Conservation (phyloP, 2,113 vertebrate genomes). For the Phylloscopus trochilus region DNA sequence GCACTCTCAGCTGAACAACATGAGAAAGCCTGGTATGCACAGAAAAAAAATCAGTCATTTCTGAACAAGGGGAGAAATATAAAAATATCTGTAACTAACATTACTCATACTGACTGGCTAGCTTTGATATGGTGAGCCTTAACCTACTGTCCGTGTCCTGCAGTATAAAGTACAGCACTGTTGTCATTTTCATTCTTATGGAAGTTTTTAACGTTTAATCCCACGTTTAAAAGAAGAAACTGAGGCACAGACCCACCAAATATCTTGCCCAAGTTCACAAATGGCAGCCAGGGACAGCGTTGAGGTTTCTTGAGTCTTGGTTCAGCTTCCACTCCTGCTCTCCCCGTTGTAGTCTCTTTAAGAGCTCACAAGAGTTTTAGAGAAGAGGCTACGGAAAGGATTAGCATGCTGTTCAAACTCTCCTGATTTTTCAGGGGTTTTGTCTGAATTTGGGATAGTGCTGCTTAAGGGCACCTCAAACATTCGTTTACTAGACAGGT, state of each 20-base stretch:
- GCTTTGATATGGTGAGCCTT: not conserved
- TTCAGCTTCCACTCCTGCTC: not conserved
- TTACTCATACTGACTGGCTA: not conserved
- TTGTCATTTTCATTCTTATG: not conserved
- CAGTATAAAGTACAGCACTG: not conserved
- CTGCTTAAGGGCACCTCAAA: slow-evolving; percentile 53
- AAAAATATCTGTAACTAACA: not conserved
- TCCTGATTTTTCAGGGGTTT: slow-evolving; percentile 42
- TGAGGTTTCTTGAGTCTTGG: not conserved
- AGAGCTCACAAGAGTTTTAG: not conserved
- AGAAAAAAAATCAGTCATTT: not conserved
- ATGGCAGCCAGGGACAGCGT: not conserved
- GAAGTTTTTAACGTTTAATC: not conserved
- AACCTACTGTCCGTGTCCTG: not conserved
- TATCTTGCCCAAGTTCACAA: not conserved
- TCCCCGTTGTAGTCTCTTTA: not conserved
- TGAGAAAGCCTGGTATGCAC: not conserved
- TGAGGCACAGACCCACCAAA: not conserved
- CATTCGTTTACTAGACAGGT: slow-evolving; percentile 26
- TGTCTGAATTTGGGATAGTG: slow-evolving; percentile 35
- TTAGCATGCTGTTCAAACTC: slow-evolving; percentile 24
- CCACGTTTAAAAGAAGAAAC: not conserved
- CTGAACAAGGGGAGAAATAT: not conserved
- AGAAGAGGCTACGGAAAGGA: not conserved
- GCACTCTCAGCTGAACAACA: not conserved